phyloP scores from a whole-genome alignment of 1,140 invertebrate species.

The Pygmarrhopalites habei region DNA sequence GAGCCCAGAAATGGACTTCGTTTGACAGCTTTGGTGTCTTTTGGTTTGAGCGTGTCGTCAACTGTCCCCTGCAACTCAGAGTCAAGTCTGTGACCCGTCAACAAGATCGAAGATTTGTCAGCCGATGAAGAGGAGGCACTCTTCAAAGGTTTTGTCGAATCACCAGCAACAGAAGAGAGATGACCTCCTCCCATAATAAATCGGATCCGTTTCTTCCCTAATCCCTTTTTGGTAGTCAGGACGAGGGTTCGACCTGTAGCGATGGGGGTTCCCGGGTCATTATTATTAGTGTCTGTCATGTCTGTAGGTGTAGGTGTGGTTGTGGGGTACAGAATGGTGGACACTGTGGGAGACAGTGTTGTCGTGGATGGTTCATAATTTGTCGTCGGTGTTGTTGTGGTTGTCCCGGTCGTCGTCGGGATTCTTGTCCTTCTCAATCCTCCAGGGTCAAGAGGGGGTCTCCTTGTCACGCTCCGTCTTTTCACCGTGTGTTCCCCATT shows the following conservation, averaged over 20 bases:
- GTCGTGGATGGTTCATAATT: neutral
- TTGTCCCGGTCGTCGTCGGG: neutral
- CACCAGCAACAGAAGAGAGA: too few relatives aligned
- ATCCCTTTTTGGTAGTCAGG: too few relatives aligned
- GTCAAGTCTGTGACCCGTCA: conserved; percentile 3
- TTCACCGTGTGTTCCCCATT: conserved; percentile 19
- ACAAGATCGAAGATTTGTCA: neutral
- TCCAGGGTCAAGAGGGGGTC: conserved; percentile 17
- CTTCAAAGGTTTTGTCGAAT: too few relatives aligned
- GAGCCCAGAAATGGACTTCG: conserved; percentile 32
- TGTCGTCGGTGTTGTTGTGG: neutral
- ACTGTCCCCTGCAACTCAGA: neutral
- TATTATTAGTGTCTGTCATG: neutral
- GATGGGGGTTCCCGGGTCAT: too few relatives aligned
- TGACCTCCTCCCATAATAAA: too few relatives aligned
- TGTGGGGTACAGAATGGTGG: neutral
- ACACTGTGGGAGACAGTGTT: neutral
- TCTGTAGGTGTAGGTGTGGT: conserved; percentile 1
- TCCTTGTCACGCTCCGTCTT: conserved; percentile 16
- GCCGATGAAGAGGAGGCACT: neutral
- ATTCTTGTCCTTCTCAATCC: neutral
- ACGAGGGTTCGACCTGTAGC: too few relatives aligned
- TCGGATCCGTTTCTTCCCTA: too few relatives aligned
- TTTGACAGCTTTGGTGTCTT: conserved; percentile 39
- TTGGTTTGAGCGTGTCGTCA: conserved; percentile 10